Evolutionary conservation across 2,113 vertebrate species (phyloP).

Genomic region (Furnarius figulus): DNA sequence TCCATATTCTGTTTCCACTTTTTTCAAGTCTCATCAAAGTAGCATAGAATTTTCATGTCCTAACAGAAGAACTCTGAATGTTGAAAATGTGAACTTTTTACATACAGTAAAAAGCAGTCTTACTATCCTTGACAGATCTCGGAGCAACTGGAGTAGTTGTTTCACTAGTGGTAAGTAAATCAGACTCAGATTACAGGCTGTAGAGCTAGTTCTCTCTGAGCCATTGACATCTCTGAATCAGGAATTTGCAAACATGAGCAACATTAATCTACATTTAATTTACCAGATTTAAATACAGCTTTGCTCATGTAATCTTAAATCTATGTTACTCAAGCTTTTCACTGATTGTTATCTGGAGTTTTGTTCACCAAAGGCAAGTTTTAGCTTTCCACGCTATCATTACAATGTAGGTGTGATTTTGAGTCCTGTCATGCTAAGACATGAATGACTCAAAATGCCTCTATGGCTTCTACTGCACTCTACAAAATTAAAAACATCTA

Average conservation of each 20-base stretch:
- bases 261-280: background rate
- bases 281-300: background rate
- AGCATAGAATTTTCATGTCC: background rate
- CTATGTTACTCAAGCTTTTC: background rate
- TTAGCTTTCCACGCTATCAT: background rate
- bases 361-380: background rate
- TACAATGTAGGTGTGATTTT: background rate
- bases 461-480: background rate
- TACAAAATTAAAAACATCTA: background rate
- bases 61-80: background rate
- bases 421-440: background rate
- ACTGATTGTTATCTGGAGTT: background rate
- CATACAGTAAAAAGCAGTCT: background rate
- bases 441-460: accelerated
- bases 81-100: background rate
- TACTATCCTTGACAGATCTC: background rate
- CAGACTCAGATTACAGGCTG: background rate
- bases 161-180: background rate
- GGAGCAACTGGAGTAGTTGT: background rate
- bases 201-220: background rate
- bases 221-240: background rate
- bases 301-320: background rate
- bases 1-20: background rate
- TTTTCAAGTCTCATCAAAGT: background rate
- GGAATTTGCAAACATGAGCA: background rate